Base-by-base conservation (phyloP, 2,797 vertebrate genomes). In the Parauchenoglanis punctatus region DNA sequence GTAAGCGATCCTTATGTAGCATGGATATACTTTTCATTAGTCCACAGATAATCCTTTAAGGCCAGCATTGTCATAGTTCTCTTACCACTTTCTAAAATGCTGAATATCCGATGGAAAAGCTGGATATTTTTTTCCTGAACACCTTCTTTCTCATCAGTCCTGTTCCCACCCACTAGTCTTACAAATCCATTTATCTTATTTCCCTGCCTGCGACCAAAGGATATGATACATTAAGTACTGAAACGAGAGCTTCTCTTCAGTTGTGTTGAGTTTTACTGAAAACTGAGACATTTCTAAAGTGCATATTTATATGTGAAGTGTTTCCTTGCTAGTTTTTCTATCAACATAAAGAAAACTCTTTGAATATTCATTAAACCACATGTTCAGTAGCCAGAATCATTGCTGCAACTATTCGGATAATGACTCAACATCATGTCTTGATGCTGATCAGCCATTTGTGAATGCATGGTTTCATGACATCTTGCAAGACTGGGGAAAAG, bases 101-200 rank as follows among this genome's bases (percentile, higher is more conserved):
- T 28, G 89, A 91, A 89, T 52, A 67, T 68, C n/a, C 18, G 2
- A 91, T 77, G 90, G 93, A 95, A 94, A 92, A 87, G 56, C 81
- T 91, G 87, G 88, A 92, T 87, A 82, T 87, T 84, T 87, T 58
- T 31, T 12, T 23, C 89, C 91, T 80, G 75, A 87, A 17, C 86
- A 92, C 84, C 88, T 91, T 91, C 92, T 83, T 85, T 89, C 81
- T 81, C 63, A 52, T 86, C 86, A 87, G 87, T 58, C 35, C 65
- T 25, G 75, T 95, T 92, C 90, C 93, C 91, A 94, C 88, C 91
- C 91, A 84, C 89, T 89, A 85, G 86, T 89, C 87, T 91, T 85
- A 86, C 91, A 92, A 90, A 91, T 88, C 85, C 92, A 81, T 81
- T 92, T 73, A 93, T 94, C 88, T 0, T 83, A 84, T 95, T 95